Percentiles rank a stretch among this genome's conserved stretches.
Evolutionary conservation across 2,888 invertebrate species (phyloP).

Genomic region (Arenicola marina): DNA sequence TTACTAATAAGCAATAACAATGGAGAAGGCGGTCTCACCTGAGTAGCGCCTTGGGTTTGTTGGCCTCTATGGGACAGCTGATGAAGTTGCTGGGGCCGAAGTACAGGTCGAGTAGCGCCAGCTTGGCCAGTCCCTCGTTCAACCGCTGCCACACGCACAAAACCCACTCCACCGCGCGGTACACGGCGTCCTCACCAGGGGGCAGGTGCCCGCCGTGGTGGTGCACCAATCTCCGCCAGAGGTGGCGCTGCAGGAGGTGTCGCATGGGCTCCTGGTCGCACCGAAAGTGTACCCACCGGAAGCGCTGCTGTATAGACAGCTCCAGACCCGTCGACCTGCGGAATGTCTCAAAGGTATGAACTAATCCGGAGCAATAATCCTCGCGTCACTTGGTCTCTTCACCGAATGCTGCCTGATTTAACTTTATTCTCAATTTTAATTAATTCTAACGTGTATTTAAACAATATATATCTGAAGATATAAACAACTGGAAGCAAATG

Average conservation of each 20-base stretch:
- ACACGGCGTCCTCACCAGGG: conserved; percentile 19
- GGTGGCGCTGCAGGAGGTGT: conserved; percentile 51
- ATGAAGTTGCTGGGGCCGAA: conserved; percentile 55
- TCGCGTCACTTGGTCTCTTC: too few relatives aligned
- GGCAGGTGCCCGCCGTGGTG: conserved; percentile 43
- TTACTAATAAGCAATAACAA: too few relatives aligned
- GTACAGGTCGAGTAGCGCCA: conserved; percentile 51
- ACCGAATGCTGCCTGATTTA: too few relatives aligned
- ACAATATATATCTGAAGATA: background rate
- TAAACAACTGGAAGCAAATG: too few relatives aligned
- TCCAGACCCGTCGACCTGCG: conserved; percentile 54
- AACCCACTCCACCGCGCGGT: conserved; percentile 51
- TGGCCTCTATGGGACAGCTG: conserved; percentile 50
- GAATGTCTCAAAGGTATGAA: too few relatives aligned
- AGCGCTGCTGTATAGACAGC: conserved; percentile 51
- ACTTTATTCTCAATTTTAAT: too few relatives aligned
- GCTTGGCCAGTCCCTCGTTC: conserved; percentile 54
- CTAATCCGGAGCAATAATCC: too few relatives aligned
- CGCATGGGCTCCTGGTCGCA: conserved; percentile 54
- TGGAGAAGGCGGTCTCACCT: too few relatives aligned
- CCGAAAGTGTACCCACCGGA: conserved; percentile 58
- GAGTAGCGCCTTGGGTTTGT: conserved; percentile 43
- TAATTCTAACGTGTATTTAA: background rate
- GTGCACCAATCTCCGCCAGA: conserved; percentile 49
- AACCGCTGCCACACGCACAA: conserved; percentile 56